Base-by-base conservation (phyloP, 2,797 vertebrate species). In the Argya squamiceps region DNA sequence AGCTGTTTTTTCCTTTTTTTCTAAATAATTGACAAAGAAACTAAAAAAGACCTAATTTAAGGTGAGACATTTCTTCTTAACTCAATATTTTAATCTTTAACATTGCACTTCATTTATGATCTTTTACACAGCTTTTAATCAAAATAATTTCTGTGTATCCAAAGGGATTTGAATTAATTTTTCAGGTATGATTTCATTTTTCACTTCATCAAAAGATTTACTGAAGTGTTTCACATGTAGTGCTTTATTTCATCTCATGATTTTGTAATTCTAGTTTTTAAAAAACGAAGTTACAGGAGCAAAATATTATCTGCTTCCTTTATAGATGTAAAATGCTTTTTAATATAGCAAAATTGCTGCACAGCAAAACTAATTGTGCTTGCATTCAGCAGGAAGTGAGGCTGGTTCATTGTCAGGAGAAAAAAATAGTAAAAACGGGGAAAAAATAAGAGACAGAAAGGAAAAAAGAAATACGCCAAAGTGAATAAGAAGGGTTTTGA, bases 161-260 rank as follows among this genome's bases (percentile, higher is more conserved):
- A 81, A 74, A 91, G 46, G 68, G 7, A 88, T 94, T 85, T 84
- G 15, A 91, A 86, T 75, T 94, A 50, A 50, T 85, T 91, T 95
- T 88, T n/a, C 41, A 82, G 62, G 37, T 62, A 65, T 59, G 46
- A 60, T 41, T 88, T 93, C 27, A 82, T 89, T 93, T 89, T 81
- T 81, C 39, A 52, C 21, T 94, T 88, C 24, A 85, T 79, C 41
- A 68, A 93, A 37, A 76, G 32, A 36, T 88, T 88, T 89, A 74
- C 20, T 77, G 29, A 71, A 83, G 10, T 79, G 29, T 91, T 96
- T 93, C 44, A 56, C 8, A 30, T 34, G 12, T 29, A 81, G 15
- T 29, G 10, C 23, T 94, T 70, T 71, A 52, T 78, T 78, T 84
- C 9, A 30, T 30, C 13, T n/a, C 70, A 16, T 56, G 56, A 78